Evolutionary conservation across 64 coral and sea anemone species (phyloP), one percentile per base, ranked within the genome.

Genomic region (Acropora yongei): DNA sequence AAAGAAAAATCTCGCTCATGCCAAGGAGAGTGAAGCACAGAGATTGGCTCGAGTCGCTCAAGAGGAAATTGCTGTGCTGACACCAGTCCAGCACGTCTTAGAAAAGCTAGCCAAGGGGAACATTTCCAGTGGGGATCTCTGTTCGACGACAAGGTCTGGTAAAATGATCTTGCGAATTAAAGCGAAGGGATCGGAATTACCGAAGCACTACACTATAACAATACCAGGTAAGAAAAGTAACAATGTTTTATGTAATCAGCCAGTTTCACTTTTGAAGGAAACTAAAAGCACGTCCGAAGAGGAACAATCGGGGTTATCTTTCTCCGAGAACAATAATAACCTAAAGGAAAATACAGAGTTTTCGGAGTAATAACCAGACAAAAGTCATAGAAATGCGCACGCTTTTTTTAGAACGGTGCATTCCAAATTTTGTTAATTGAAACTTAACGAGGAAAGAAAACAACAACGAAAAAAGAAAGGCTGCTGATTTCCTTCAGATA

Each of bases 181-280:
- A 0, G 44, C 44, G 44, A 69, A n/a, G 30, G 75, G 43, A 47
- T 77, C 75, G 11, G 10, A 44, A 1, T 60, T 86, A 16, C 79
- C 53, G 14, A 14, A 58, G 3, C 39, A 82, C 39, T 82, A 61
- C 20, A 82, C 79, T 30, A 63, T 82, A 58, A 82, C 6, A 12
- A n/a, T 82, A 82, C 55, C 53, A 82, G 79, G 79, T 82, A 80
- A 57, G n/a, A 8, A 40, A 51, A 6, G 18, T 16, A 6, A 13
- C 4, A 1, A 17, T 17, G 9, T 47, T 49, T 16, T 18, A 2
- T 17, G 13, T 2, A 48, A 4, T 77, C 5, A 16, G 11, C 18
- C 43, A 47, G 1, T 48, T 77, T 61, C 6, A 61, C 13, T 61
- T 2, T 13, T 10, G 58, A 2, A 10, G 58, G 50, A 53, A 53